phyloP scores from a whole-genome alignment of 2,113 vertebrate species.

The Lagopus muta region DNA sequence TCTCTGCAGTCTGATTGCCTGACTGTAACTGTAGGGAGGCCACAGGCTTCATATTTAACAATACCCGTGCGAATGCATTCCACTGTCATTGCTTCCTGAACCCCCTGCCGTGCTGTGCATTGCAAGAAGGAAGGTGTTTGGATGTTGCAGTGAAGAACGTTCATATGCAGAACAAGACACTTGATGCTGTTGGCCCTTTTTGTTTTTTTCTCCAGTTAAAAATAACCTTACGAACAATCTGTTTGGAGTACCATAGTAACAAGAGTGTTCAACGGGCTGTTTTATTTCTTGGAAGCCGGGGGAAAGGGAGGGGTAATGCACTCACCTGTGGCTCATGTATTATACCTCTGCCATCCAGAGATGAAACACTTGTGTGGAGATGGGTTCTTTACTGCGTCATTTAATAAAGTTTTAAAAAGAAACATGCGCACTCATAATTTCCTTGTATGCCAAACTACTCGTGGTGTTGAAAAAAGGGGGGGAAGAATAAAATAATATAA shows the following conservation, averaged over 20 bases:
- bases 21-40: not conserved
- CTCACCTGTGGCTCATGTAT: constrained; percentile 71
- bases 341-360: constrained; percentile 76
- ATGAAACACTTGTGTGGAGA: constrained; percentile 74
- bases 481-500: not conserved
- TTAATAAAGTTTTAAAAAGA: constrained; percentile 71
- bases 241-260: constrained; percentile 63
- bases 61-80: constrained; percentile 54
- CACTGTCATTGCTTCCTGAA: constrained; percentile 19
- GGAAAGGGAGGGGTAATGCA: constrained; percentile 46
- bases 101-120: constrained; percentile 10
- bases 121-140: constrained; percentile 31
- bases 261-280: constrained; percentile 69
- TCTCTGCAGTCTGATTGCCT: constrained; percentile 67
- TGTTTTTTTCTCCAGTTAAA: constrained; percentile 61
- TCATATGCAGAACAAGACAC: constrained; percentile 31
- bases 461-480: not conserved
- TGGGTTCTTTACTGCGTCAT: constrained; percentile 71
- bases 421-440: constrained; percentile 1
- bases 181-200: constrained; percentile 36
- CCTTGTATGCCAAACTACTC: not conserved
- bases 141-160: constrained; percentile 37
- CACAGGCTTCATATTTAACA: constrained; percentile 2
- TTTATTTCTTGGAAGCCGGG: constrained; percentile 75
- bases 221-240: constrained; percentile 57